Evolutionary conservation across 2,888 invertebrate species (phyloP).

Genomic region (Venusia cambrica): DNA sequence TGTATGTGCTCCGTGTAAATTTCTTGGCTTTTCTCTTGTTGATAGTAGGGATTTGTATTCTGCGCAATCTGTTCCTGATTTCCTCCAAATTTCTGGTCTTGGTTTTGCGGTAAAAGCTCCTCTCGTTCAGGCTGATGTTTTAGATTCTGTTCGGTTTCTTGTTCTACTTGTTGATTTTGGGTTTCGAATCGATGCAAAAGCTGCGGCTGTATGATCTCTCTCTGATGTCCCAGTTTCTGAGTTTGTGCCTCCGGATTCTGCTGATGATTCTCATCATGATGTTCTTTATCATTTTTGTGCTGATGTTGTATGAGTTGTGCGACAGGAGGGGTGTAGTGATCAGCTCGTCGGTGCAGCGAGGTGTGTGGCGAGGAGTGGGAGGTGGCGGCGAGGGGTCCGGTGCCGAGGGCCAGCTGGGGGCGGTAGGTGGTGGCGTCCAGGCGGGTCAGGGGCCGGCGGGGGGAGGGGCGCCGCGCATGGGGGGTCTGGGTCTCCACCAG

Average conservation of each 20-base stretch:
- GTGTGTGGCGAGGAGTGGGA: constrained; percentile 43
- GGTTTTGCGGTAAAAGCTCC: constrained; percentile 19
- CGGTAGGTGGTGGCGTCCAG: constrained; percentile 66
- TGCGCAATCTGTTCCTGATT: too few relatives aligned
- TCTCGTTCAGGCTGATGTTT: constrained; percentile 31
- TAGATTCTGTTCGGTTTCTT: constrained; percentile 4
- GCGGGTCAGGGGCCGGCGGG: constrained; percentile 40
- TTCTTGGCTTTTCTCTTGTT: constrained; percentile 29
- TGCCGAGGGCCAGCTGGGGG: constrained; percentile 54
- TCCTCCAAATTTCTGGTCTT: too few relatives aligned
- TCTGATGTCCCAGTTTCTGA: constrained; percentile 3
- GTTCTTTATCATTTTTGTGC: constrained; percentile 11
- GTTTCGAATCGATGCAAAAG: too few relatives aligned
- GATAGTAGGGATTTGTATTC: too few relatives aligned
- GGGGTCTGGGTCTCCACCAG: constrained; percentile 41
- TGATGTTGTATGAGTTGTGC: constrained; percentile 44
- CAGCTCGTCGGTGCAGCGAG: constrained; percentile 60
- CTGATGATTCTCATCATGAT: constrained; percentile 10
- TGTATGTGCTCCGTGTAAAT: constrained; percentile 29
- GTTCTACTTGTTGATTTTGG: constrained; percentile 3
- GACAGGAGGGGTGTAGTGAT: constrained; percentile 43
- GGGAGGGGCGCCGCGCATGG: constrained; percentile 32
- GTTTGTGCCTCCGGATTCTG: constrained; percentile 15
- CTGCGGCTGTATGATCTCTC: neutral
- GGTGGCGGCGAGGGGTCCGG: constrained; percentile 43